Base-by-base conservation (phyloP, 2,888 invertebrate species). In the Mythimna ferrago region DNA sequence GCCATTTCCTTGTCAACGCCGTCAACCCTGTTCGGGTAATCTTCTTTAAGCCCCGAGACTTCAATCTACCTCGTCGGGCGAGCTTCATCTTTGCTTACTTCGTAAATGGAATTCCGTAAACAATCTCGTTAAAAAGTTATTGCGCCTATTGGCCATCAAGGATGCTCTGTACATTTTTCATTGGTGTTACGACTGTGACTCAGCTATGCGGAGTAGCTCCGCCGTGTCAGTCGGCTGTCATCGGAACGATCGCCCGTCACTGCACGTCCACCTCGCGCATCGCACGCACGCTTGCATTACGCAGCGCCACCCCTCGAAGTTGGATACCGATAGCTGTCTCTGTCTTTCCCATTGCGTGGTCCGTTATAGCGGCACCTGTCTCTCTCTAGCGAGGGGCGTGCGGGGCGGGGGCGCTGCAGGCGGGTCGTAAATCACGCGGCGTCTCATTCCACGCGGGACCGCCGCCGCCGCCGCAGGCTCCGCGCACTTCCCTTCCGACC, bases 361-460 rank as follows among this genome's bases (percentile, higher is more conserved):
- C 67, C 67, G 78, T 81, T 73, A 80, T 73, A 67, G 76, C 73
- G 82, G 89, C 90, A 79, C 84, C 88, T 86, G 84, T 95, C 95
- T 89, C 91, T 81, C 79, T 95, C 93, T 87, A 79, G 85, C 89
- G 93, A 89, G 93, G 92, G 93, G 92, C 90, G 94, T 89, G 94
- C 93, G 94, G 95, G 95, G 93, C 91, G 93, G 93, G 95, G 95
- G 94, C 93, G 94, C 94, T 95, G 96, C 96, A 95, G 96, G 96
- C 96, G 96, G 95, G 95, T 96, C 96, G 96, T 96, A 96, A 96
- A 96, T 96, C 96, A 96, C 95, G 92, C 93, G 93, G 94, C 92
- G 91, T 95, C 95, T 96, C 96, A 96, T 96, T 96, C 96, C 96
- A 94, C 95, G 96, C 96, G 96, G 94, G 96, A 94, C 93, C 93